These are phyloP conservation scores for Microtus ochrogaster DNA, from an alignment of 2,113 vertebrate genomes.

Conservation along the genomic window DNA sequence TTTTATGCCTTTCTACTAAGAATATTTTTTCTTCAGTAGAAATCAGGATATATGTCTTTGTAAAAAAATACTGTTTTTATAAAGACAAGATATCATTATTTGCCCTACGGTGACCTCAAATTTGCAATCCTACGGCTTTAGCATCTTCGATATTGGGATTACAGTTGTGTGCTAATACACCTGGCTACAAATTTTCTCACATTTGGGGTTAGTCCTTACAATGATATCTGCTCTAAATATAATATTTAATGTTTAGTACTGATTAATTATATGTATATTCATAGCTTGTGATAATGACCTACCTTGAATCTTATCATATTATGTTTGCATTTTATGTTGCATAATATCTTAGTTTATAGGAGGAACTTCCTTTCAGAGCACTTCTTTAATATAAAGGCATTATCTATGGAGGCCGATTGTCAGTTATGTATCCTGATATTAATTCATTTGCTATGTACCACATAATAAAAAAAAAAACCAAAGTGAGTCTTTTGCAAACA, in stretches of 20 bases:
- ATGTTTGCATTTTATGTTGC: conserved; percentile 17
- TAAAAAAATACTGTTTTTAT: conserved; percentile 18
- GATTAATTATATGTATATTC: background rate
- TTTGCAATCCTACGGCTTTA: background rate
- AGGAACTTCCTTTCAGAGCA: background rate
- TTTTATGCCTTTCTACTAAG: conserved; percentile 39
- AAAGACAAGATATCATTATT: background rate
- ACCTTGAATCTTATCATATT: background rate
- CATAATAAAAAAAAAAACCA: conserved; percentile 4
- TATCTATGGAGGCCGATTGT: background rate
- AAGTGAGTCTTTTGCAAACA: background rate
- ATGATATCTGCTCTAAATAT: background rate
- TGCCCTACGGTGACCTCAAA: background rate
- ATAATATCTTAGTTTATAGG: background rate
- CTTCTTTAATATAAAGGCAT: background rate
- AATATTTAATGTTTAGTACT: background rate
- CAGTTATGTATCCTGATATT: background rate
- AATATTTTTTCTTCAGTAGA: background rate
- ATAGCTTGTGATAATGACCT: conserved; percentile 35
- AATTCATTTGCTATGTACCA: conserved; percentile 3
- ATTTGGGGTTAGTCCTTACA: background rate
- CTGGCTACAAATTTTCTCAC: background rate
- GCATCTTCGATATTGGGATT: background rate
- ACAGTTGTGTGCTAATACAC: background rate
- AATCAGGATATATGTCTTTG: conserved; percentile 40